These are phyloP conservation scores for Silvanus unidentatus DNA, from an alignment of 2,888 invertebrate species.

Conservation along the genomic window DNA sequence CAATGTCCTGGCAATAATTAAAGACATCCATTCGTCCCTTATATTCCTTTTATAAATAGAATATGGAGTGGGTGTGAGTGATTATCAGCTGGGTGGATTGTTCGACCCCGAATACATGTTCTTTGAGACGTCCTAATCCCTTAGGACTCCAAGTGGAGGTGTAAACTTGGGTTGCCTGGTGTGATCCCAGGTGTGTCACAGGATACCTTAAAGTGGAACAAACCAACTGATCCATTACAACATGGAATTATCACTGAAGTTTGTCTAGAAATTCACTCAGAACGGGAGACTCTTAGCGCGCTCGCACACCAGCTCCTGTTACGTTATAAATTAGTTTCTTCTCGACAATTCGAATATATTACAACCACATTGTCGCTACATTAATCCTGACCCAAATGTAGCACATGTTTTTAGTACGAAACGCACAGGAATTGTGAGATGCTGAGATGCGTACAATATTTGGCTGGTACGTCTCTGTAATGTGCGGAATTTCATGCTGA, in stretches of 20 bases:
- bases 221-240: conserved; percentile 28
- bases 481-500: conserved; percentile 11
- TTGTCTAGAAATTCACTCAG: conserved; percentile 1
- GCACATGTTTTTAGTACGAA: conserved; percentile 23
- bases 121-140: conserved; percentile 11
- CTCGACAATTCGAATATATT: conserved; percentile 35
- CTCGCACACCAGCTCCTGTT: conserved; percentile 2
- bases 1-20: too few species aligned
- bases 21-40: too few species aligned
- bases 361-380: conserved; percentile 36
- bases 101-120: too few species aligned
- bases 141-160: conserved; percentile 14
- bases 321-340: conserved; percentile 33
- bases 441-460: conserved; percentile 8
- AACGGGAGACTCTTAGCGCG: conserved; percentile 2
- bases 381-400: conserved; percentile 33
- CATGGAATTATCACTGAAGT: conserved; percentile 25
- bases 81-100: too few species aligned
- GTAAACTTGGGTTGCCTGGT: conserved; percentile 18
- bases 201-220: conserved; percentile 31
- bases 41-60: too few species aligned
- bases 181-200: conserved; percentile 31
- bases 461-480: conserved; percentile 10
- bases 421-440: conserved; percentile 14
- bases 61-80: too few species aligned